Evolutionary conservation across 2,888 invertebrate species (phyloP).

Genomic region (Scaptomyza polygonia): DNA sequence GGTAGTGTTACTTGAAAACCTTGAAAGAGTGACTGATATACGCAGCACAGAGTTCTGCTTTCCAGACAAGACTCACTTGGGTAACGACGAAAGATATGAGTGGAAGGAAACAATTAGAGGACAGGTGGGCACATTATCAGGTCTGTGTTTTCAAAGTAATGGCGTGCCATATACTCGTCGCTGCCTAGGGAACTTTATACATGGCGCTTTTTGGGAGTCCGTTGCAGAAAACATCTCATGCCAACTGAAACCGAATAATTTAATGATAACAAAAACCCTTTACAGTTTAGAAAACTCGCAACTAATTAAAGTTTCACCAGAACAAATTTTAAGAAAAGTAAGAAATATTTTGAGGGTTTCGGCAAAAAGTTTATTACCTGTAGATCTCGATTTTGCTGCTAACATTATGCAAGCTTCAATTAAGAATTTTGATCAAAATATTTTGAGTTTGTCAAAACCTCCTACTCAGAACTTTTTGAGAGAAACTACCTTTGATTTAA

Average conservation of each 20-base stretch:
- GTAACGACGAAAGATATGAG: conserved; percentile 40
- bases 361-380: conserved; percentile 85
- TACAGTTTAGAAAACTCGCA: conserved; percentile 66
- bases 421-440: conserved; percentile 17
- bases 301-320: conserved; percentile 51
- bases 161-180: conserved; percentile 86
- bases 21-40: conserved; percentile 38
- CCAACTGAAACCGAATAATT: conserved; percentile 12
- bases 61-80: conserved; percentile 53
- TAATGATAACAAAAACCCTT: conserved; percentile 61
- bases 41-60: conserved; percentile 82
- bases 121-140: conserved; percentile 85
- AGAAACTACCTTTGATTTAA: conserved; percentile 60
- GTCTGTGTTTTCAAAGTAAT: conserved; percentile 86
- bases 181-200: conserved; percentile 86
- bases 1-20: conserved; percentile 39
- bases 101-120: conserved; percentile 83
- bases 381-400: conserved; percentile 86
- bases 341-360: conserved; percentile 63
- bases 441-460: neutral
- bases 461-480: neutral
- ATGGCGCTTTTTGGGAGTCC: conserved; percentile 86
- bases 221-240: conserved; percentile 72
- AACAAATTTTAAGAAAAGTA: conserved; percentile 59
- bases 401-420: conserved; percentile 69